Evolutionary conservation across 1,140 invertebrate species (phyloP).

Genomic region (Drosophila nannoptera): DNA sequence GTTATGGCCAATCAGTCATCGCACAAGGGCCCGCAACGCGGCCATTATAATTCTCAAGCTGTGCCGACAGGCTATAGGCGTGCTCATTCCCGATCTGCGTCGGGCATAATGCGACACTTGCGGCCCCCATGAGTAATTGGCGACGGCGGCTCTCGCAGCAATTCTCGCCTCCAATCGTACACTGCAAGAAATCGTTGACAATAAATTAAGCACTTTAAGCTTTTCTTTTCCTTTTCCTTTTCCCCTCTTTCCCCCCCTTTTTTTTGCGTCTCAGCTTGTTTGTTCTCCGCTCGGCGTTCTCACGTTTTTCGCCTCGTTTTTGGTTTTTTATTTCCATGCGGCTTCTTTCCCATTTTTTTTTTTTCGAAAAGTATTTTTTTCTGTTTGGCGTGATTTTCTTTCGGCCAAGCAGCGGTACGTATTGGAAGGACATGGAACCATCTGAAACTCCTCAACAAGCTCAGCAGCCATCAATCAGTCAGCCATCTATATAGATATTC

Average conservation of each 20-base stretch:
- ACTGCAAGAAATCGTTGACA: conserved; percentile 1
- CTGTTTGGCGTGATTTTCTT: neutral
- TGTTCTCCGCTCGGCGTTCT: neutral
- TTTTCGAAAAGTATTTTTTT: neutral
- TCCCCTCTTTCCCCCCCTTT: no score
- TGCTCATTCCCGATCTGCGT: no score
- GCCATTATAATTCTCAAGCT: neutral
- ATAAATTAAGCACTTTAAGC: conserved; percentile 1
- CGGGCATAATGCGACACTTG: no score
- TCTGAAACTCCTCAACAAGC: conserved; percentile 5
- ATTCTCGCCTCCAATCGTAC: neutral
- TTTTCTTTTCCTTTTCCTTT: neutral
- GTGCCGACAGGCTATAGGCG: no score
- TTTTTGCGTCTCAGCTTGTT: no score
- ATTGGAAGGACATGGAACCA: conserved; percentile 5
- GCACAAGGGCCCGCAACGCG: no score
- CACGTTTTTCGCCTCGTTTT: conserved; percentile 10
- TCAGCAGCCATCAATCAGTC: conserved; percentile 43
- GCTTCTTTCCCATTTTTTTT: neutral
- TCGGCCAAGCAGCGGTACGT: neutral
- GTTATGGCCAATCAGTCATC: conserved; percentile 56
- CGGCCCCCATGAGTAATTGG: no score
- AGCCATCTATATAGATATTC: conserved; percentile 25
- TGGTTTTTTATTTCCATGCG: no score
- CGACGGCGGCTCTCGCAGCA: no score